Conservation (phyloP, 1,140 invertebrate genomes). For the Diabrotica virgifera region DNA sequence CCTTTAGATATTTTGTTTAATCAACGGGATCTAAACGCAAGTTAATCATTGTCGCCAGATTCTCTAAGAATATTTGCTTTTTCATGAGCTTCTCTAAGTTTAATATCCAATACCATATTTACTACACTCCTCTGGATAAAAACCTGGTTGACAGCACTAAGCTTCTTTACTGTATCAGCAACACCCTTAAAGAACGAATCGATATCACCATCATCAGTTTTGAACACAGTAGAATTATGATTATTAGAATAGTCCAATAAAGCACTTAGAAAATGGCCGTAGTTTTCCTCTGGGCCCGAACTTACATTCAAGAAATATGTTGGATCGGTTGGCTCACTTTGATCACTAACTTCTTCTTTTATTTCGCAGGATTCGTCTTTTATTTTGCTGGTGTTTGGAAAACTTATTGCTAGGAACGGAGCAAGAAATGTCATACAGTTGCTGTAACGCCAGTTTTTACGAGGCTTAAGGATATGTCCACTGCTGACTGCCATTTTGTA, state of each 20-base stretch:
- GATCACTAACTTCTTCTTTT: background rate
- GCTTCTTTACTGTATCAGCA: slow-evolving; percentile 17
- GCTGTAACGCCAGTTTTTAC: slow-evolving; percentile 16
- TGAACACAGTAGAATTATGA: background rate
- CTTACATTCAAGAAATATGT: slow-evolving; percentile 7
- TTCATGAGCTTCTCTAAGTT: slow-evolving; percentile 15
- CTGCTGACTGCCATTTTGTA: slow-evolving; percentile 2
- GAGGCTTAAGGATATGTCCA: slow-evolving; percentile 5
- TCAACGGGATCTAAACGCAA: no score
- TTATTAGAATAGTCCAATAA: slow-evolving; percentile 7
- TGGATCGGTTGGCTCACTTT: background rate
- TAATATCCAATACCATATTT: slow-evolving; percentile 23
- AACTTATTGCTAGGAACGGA: slow-evolving; percentile 8
- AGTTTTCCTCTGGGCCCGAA: background rate
- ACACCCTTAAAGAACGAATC: slow-evolving; percentile 20
- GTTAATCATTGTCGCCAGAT: background rate
- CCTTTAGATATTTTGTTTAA: no score
- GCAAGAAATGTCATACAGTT: slow-evolving; percentile 13
- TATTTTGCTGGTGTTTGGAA: background rate
- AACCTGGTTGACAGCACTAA: slow-evolving; percentile 20
- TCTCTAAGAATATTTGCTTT: background rate
- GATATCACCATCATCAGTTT: slow-evolving; percentile 8
- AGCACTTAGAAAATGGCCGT: slow-evolving; percentile 8
- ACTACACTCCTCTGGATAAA: slow-evolving; percentile 18
- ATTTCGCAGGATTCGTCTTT: background rate